These are phyloP conservation scores for Rhinophrynus dorsalis DNA, from an alignment of 2,797 vertebrate species.

Conservation along the genomic window DNA sequence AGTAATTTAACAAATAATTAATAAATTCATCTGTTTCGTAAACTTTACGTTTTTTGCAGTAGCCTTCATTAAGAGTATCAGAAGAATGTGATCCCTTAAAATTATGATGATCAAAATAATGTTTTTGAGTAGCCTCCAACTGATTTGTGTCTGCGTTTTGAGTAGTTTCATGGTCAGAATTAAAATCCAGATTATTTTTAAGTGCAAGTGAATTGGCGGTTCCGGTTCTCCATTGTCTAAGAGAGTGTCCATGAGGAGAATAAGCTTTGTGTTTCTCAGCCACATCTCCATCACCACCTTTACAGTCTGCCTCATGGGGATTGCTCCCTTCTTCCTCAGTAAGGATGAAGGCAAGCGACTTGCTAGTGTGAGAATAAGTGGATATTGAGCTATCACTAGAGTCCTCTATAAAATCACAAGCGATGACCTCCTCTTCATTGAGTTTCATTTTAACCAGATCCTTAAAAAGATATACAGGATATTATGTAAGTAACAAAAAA, in stretches of 20 bases:
- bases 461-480: constrained; percentile 53
- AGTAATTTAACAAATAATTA: constrained; percentile 73
- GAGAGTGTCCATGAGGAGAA: background rate
- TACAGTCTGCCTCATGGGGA: background rate
- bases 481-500: background rate
- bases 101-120: background rate
- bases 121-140: constrained; percentile 1
- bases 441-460: constrained; percentile 56
- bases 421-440: constrained; percentile 50
- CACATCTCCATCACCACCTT: background rate
- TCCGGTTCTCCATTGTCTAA: background rate
- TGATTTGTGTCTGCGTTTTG: constrained; percentile 9
- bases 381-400: constrained; percentile 36
- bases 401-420: constrained; percentile 31
- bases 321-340: constrained; percentile 39
- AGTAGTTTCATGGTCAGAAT: constrained; percentile 42
- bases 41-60: constrained; percentile 63
- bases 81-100: background rate
- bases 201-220: background rate
- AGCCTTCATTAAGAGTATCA: constrained; percentile 5
- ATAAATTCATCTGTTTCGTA: constrained; percentile 77
- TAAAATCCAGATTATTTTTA: background rate
- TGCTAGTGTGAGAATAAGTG: constrained; percentile 48
- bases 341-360: constrained; percentile 34
- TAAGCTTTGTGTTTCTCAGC: background rate